A percentile compares a stretch with the other conserved stretches of the same genome.
Conservation (phyloP, 2,888 invertebrate species). For the Drosophila tanythrix region DNA sequence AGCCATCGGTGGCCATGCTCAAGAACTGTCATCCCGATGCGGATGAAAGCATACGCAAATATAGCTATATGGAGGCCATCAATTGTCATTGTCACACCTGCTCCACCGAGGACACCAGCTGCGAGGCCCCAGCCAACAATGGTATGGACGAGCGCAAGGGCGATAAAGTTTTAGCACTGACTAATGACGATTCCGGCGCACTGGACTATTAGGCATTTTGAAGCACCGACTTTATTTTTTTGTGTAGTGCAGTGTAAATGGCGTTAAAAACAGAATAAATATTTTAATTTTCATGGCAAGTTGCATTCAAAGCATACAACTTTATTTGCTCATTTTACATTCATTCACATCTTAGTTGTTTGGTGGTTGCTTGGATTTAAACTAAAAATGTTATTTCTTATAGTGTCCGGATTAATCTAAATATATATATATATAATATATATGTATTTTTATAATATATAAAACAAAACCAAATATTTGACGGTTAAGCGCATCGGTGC, state of each 20-base stretch:
- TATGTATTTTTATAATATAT: conserved; percentile 63
- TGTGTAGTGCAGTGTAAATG: conserved; percentile 29
- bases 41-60: conserved; percentile 86
- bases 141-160: conserved; percentile 77
- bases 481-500: conserved; percentile 53
- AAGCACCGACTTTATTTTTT: background rate
- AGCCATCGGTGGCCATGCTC: conserved; percentile 88
- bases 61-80: conserved; percentile 91
- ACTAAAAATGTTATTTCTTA: conserved; percentile 49
- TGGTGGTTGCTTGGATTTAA: conserved; percentile 28
- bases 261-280: conserved; percentile 37
- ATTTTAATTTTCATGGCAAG: conserved; percentile 33
- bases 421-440: conserved; percentile 48
- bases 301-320: conserved; percentile 58
- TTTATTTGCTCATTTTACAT: conserved; percentile 33
- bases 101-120: conserved; percentile 89
- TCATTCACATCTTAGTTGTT: conserved; percentile 10
- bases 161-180: conserved; percentile 80
- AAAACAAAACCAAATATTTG: conserved; percentile 63
- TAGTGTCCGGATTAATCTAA: conserved; percentile 60
- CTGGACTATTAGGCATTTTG: conserved; percentile 79
- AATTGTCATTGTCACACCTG: conserved; percentile 91
- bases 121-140: conserved; percentile 87
- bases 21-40: conserved; percentile 91
- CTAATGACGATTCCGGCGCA: conserved; percentile 80